These are phyloP conservation scores for Nasonia vitripennis DNA, from an alignment of 1,140 invertebrate genomes.

Conservation along the genomic window DNA sequence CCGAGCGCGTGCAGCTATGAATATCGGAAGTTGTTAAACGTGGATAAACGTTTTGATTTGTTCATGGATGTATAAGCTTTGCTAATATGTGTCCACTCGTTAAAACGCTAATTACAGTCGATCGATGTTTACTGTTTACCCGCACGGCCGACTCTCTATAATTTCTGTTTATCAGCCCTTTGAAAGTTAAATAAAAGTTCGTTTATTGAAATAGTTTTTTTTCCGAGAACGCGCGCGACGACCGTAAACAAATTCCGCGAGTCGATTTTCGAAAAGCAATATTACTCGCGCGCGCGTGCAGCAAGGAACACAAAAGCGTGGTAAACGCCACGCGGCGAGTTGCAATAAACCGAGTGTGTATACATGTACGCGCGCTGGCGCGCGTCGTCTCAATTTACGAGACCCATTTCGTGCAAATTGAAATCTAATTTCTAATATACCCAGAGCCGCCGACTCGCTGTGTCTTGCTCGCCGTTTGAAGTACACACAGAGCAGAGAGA, in stretches of 20 bases:
- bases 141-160: background rate
- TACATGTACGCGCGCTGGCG: background rate
- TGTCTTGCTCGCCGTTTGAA: constrained; percentile 1
- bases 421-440: constrained; percentile 27
- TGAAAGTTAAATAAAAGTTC: too few species aligned
- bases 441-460: background rate
- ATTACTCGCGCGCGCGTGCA: background rate
- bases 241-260: too few species aligned
- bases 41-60: background rate
- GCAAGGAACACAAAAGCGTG: background rate
- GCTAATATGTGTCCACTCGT: background rate
- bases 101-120: background rate
- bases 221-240: too few species aligned
- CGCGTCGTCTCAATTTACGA: constrained; percentile 12
- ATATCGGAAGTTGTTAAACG: background rate
- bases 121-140: background rate
- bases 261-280: background rate
- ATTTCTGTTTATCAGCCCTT: background rate
- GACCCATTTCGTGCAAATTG: constrained; percentile 13
- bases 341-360: background rate
- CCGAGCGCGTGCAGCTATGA: background rate
- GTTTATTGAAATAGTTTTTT: too few species aligned
- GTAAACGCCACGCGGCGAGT: background rate
- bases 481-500: background rate
- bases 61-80: background rate